A percentile compares a stretch with the other conserved stretches of the same genome.
These are phyloP conservation scores for Daubentonia madagascariensis DNA, from an alignment of 2,113 vertebrate genomes.

Conservation along the genomic window DNA sequence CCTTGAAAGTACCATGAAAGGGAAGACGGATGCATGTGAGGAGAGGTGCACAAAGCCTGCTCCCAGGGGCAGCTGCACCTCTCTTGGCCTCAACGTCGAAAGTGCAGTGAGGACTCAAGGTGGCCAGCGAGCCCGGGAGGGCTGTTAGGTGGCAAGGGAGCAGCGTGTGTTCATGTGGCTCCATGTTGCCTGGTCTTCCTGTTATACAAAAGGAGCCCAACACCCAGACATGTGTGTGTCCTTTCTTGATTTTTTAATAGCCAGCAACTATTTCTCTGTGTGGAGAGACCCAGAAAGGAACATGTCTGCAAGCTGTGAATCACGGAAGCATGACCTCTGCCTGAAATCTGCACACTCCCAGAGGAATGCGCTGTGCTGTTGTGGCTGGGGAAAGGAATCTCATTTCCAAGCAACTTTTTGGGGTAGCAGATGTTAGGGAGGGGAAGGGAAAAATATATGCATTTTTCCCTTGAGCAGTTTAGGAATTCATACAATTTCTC, in stretches of 20 bases:
- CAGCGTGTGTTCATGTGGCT: accelerated
- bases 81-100: not conserved
- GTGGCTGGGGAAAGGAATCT: not conserved
- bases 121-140: not conserved
- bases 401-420: not conserved
- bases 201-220: not conserved
- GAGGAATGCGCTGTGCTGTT: not conserved
- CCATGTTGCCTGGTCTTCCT: not conserved
- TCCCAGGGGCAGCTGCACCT: not conserved
- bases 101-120: not conserved
- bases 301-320: not conserved
- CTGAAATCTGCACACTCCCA: not conserved
- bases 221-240: not conserved
- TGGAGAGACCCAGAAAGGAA: not conserved
- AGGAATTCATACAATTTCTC: not conserved
- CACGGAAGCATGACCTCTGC: not conserved
- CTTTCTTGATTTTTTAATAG: not conserved
- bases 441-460: not conserved
- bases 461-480: not conserved
- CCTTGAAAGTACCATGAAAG: not conserved
- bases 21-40: not conserved
- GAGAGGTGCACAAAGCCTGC: not conserved
- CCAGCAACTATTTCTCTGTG: not conserved
- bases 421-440: not conserved
- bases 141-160: not conserved